Evolutionary conservation across 2,888 invertebrate species (phyloP).

Genomic region (Drosophila rellima): DNA sequence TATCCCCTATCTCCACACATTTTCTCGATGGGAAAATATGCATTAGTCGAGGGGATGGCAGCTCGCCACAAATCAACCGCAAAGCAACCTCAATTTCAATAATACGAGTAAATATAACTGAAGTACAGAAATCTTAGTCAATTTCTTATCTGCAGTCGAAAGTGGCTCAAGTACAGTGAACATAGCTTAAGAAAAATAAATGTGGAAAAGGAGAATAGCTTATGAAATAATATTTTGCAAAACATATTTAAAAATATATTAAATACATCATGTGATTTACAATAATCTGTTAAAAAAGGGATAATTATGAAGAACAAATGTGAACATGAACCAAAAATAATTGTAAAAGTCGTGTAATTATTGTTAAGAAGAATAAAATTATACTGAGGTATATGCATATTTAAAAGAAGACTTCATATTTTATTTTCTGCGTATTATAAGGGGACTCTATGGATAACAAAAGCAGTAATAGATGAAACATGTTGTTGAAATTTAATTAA

Average conservation of each 20-base stretch:
- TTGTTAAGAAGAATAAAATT: too few relatives aligned
- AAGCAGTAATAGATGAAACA: not conserved
- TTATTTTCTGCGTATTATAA: too few relatives aligned
- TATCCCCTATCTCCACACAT: not conserved
- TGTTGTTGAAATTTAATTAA: not conserved
- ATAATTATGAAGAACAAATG: too few relatives aligned
- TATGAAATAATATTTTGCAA: too few relatives aligned
- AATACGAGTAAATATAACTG: conserved; percentile 37
- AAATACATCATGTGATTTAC: too few relatives aligned
- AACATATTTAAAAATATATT: too few relatives aligned
- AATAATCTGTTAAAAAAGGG: too few relatives aligned
- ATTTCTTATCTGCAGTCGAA: conserved; percentile 23
- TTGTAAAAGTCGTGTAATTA: too few relatives aligned
- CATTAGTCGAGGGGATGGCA: conserved; percentile 17
- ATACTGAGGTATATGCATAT: not conserved
- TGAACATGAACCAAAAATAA: too few relatives aligned
- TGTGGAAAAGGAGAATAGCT: too few relatives aligned
- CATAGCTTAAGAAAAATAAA: not conserved
- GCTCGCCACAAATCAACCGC: conserved; percentile 14
- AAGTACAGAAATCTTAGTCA: conserved; percentile 47
- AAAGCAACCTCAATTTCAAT: conserved; percentile 54
- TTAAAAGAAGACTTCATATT: too few relatives aligned
- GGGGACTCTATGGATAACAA: too few relatives aligned
- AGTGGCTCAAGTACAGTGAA: conserved; percentile 15
- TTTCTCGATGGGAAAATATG: conserved; percentile 14